Percentiles rank a stretch among this genome's conserved stretches.
Conservation (phyloP, 1,140 invertebrate species). For the Whitmania pigra region DNA sequence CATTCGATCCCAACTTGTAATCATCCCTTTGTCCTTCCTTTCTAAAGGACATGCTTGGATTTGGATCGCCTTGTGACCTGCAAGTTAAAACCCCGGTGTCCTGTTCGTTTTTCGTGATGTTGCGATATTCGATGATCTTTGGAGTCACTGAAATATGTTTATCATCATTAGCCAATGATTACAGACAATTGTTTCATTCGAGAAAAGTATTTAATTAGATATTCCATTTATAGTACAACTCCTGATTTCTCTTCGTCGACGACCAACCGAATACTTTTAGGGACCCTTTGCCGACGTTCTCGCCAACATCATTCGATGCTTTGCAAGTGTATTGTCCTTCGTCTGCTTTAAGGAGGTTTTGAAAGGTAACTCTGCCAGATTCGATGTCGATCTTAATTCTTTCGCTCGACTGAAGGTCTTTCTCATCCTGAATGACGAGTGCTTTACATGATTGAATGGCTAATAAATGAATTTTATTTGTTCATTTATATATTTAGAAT, state of each 20-base stretch:
- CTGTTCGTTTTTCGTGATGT: conserved; percentile 17
- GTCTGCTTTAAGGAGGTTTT: conserved; percentile 54
- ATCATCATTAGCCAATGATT: neutral
- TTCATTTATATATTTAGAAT: too few species aligned
- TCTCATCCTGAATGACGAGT: conserved; percentile 1
- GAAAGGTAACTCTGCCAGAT: conserved; percentile 16
- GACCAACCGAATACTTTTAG: conserved; percentile 19
- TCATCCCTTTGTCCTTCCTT: conserved; percentile 17
- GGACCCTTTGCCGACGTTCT: conserved; percentile 41
- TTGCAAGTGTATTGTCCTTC: conserved; percentile 79
- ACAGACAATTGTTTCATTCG: too few species aligned
- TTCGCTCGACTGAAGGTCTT: neutral
- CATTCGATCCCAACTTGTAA: conserved; percentile 19
- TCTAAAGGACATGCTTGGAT: conserved; percentile 16
- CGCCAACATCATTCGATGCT: conserved; percentile 67
- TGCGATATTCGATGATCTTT: neutral
- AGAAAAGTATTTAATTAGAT: too few species aligned
- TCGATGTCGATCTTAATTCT: conserved; percentile 18
- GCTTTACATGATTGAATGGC: neutral
- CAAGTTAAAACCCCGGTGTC: conserved; percentile 12
- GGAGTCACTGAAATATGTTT: conserved; percentile 16
- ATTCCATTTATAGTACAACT: too few species aligned
- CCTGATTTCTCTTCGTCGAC: too few species aligned
- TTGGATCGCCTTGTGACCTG: conserved; percentile 15
- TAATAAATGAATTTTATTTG: neutral